These are phyloP conservation scores for Parus major DNA, from an alignment of 2,113 vertebrate genomes.

Conservation along the genomic window DNA sequence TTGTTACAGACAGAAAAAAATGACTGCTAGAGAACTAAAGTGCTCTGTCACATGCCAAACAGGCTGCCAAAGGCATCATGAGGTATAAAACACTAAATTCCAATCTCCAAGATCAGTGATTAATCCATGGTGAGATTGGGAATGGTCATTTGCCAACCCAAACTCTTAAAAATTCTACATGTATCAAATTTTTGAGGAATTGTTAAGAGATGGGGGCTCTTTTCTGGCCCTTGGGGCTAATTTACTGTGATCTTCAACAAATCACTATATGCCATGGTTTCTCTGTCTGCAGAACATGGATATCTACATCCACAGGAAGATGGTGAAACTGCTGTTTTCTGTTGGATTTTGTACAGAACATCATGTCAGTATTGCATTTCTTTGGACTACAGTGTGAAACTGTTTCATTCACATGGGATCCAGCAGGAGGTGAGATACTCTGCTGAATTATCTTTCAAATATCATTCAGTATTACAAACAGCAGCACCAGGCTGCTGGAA, in stretches of 20 bases:
- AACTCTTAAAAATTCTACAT: not conserved
- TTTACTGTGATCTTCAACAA: not conserved
- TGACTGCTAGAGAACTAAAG: not conserved
- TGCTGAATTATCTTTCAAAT: conserved; percentile 32
- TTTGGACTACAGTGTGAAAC: not conserved
- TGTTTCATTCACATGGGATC: not conserved
- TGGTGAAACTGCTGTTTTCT: not conserved
- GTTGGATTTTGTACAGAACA: not conserved
- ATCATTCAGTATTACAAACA: conserved; percentile 19
- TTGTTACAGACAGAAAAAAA: not conserved
- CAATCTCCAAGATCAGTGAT: not conserved
- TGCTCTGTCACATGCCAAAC: not conserved
- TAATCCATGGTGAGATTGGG: not conserved
- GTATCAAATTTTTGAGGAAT: not conserved
- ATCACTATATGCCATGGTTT: not conserved
- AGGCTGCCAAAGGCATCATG: not conserved
- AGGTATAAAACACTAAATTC: not conserved
- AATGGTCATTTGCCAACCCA: not conserved
- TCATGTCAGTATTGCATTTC: not conserved
- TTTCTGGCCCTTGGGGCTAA: not conserved
- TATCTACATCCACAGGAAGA: not conserved
- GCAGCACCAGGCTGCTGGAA: not conserved
- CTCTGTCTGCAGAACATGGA: not conserved
- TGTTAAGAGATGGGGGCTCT: not conserved
- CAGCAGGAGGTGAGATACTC: not conserved